A percentile compares a stretch with the other conserved stretches of the same genome.
These are phyloP conservation scores for Bellardia pandia DNA, from an alignment of 2,888 invertebrate species.

Conservation along the genomic window DNA sequence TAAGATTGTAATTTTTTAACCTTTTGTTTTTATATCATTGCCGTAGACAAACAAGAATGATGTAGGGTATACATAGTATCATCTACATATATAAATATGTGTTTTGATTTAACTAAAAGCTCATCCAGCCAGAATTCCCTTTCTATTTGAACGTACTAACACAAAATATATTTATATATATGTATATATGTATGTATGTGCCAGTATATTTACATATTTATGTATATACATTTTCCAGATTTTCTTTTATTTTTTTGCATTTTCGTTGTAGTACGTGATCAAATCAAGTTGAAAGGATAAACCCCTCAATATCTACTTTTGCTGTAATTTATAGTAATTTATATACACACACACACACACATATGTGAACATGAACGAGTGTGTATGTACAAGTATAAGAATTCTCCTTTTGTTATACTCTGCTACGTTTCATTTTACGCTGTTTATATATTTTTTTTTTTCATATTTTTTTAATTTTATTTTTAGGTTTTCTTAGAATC, in stretches of 20 bases:
- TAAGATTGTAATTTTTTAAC: no score
- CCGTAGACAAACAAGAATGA: no score
- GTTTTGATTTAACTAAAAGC: constrained; percentile 81
- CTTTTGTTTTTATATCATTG: no score
- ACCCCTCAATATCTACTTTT: constrained; percentile 59
- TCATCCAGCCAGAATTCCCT: constrained; percentile 78
- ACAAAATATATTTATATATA: neutral
- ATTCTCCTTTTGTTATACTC: constrained; percentile 9
- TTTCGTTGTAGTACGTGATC: constrained; percentile 82
- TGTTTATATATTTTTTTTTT: neutral
- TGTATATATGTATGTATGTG: no score
- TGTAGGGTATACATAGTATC: neutral
- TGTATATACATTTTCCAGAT: constrained; percentile 25
- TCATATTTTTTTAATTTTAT: neutral
- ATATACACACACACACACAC: constrained; percentile 20
- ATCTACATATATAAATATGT: constrained; percentile 37
- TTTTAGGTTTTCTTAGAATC: constrained; percentile 20
- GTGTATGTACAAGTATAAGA: neutral
- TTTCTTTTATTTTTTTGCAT: constrained; percentile 44
- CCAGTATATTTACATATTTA: neutral
- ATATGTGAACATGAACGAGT: neutral
- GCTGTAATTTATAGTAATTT: constrained; percentile 65
- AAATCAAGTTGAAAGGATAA: constrained; percentile 84
- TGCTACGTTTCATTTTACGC: constrained; percentile 14
- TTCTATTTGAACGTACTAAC: constrained; percentile 73